phyloP scores from a whole-genome alignment of 1,140 invertebrate species.

The Andricus grossulariae region DNA sequence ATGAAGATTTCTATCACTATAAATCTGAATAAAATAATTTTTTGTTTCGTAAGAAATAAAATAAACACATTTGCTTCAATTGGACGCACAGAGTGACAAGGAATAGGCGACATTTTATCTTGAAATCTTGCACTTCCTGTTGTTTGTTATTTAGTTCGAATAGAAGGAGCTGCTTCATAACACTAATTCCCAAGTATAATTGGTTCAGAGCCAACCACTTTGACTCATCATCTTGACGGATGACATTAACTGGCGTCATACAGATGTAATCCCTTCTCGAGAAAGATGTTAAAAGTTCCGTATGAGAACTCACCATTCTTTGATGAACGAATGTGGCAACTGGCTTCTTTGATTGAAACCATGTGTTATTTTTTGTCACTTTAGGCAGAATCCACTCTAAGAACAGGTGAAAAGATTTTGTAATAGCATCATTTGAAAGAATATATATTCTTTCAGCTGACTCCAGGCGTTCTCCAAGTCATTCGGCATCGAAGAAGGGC shows the following conservation, averaged over 20 bases:
- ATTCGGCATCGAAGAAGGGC: slow-evolving; percentile 30
- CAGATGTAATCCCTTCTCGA: slow-evolving; percentile 8
- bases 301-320: slow-evolving; percentile 17
- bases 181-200: not conserved
- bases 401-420: slow-evolving; percentile 33
- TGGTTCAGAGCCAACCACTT: not conserved
- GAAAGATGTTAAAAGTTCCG: slow-evolving; percentile 15
- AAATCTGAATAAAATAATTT: too few relatives aligned
- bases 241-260: not conserved
- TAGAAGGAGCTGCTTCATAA: not conserved
- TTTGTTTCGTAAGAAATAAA: too few relatives aligned
- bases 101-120: not conserved
- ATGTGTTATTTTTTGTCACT: slow-evolving; percentile 34
- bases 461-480: slow-evolving; percentile 27
- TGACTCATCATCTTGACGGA: not conserved
- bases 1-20: too few relatives aligned
- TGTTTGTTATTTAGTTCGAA: not conserved
- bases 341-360: slow-evolving; percentile 31
- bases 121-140: not conserved
- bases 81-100: not conserved
- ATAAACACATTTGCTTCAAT: not conserved
- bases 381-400: slow-evolving; percentile 34
- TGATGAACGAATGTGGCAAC: slow-evolving; percentile 32
- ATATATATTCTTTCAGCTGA: slow-evolving; percentile 29
- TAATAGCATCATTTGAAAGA: slow-evolving; percentile 29